These are phyloP conservation scores for Hololepta plana DNA, from an alignment of 2,888 invertebrate genomes.

Conservation along the genomic window DNA sequence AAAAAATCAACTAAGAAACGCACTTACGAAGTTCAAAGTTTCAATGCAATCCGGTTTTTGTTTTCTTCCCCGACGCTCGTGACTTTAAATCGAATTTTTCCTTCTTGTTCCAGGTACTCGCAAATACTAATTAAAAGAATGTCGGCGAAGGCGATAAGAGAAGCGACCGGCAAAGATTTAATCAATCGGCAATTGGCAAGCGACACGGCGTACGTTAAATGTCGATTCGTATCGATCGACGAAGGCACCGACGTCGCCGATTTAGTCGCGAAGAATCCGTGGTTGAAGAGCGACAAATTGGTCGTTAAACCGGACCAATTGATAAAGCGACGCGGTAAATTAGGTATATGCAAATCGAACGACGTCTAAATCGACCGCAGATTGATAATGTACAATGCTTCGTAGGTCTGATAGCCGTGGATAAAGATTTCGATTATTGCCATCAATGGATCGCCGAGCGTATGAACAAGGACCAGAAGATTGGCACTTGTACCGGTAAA, in stretches of 20 bases:
- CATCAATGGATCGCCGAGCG: conserved; percentile 75
- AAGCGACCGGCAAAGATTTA: conserved; percentile 85
- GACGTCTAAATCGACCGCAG: neutral
- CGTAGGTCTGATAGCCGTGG: conserved; percentile 75
- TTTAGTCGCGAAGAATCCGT: conserved; percentile 59
- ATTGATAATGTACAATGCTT: conserved; percentile 2
- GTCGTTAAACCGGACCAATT: conserved; percentile 99
- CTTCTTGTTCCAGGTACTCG: conserved; percentile 9
- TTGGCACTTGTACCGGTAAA: conserved; percentile 79
- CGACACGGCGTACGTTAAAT: conserved; percentile 47
- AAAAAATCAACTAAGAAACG: no score
- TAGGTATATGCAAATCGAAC: conserved; percentile 38
- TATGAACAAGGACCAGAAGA: conserved; percentile 66
- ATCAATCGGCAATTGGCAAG: conserved; percentile 62
- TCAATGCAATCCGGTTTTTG: neutral
- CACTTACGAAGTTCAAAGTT: no score
- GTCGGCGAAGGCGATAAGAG: conserved; percentile 94
- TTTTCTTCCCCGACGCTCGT: neutral
- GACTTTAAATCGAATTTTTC: conserved; percentile 1
- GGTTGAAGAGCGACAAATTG: conserved; percentile 70
- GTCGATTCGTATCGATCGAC: conserved; percentile 66
- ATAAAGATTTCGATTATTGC: conserved; percentile 61
- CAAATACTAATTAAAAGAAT: conserved; percentile 32
- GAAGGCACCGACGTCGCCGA: conserved; percentile 62
- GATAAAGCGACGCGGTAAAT: conserved; percentile 93